These are phyloP conservation scores for Caenorhabditis remanei DNA, from an alignment of 1,140 invertebrate species.

Conservation along the genomic window DNA sequence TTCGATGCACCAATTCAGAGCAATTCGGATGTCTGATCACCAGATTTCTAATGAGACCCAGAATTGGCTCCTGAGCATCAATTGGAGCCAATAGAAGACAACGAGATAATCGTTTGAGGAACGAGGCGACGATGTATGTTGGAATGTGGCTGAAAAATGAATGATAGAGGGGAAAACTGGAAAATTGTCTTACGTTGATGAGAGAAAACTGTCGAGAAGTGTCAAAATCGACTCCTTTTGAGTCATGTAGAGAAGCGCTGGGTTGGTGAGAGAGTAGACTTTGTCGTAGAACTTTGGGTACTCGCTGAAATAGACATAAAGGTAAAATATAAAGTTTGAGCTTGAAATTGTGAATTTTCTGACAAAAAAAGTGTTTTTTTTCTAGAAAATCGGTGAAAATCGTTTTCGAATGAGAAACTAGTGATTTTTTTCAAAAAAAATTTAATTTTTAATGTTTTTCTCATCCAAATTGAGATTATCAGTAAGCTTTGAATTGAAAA, in stretches of 20 bases:
- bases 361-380: neutral
- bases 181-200: conserved; percentile 86
- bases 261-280: conserved; percentile 91
- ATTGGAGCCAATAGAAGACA: conserved; percentile 87
- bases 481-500: too few species aligned
- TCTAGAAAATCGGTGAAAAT: neutral
- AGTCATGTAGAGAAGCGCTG: conserved; percentile 89
- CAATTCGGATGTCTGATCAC: conserved; percentile 88
- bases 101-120: conserved; percentile 88
- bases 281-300: conserved; percentile 95
- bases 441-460: too few species aligned
- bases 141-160: conserved; percentile 86
- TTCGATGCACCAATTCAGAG: conserved; percentile 84
- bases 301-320: conserved; percentile 81
- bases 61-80: conserved; percentile 85
- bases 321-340: conserved; percentile 33
- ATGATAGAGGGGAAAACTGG: neutral
- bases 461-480: too few species aligned
- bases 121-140: conserved; percentile 90
- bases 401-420: too few species aligned
- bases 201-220: conserved; percentile 89
- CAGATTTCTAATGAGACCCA: conserved; percentile 89
- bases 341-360: neutral
- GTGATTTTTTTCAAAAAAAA: too few species aligned
- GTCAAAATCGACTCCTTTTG: conserved; percentile 88